Conservation (phyloP, 2,797 vertebrate genomes). For the Pogoniulus pusillus region DNA sequence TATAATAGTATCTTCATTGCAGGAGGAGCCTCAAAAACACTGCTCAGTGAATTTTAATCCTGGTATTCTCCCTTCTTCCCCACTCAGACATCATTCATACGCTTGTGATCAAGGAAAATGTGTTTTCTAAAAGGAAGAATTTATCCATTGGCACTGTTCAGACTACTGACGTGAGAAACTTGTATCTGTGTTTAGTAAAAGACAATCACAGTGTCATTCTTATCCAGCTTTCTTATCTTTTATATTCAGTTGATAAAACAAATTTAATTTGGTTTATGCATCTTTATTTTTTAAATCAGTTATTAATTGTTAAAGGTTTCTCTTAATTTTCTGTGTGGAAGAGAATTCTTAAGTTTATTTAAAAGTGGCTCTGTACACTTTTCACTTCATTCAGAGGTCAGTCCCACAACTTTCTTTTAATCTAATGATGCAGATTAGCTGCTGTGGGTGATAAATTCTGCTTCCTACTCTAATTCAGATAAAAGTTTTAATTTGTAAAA, state of each 20-base stretch:
- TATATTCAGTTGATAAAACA: not conserved
- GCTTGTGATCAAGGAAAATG: not conserved
- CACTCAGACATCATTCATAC: not conserved
- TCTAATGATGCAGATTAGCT: not conserved
- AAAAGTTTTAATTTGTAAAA: constrained; percentile 34
- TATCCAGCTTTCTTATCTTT: not conserved
- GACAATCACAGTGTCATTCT: not conserved
- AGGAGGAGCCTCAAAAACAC: not conserved
- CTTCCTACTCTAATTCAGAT: constrained; percentile 16
- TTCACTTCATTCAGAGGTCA: not conserved
- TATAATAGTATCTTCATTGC: not conserved
- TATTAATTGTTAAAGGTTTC: not conserved
- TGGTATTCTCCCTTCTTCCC: not conserved
- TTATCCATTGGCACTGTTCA: not conserved
- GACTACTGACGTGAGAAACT: not conserved
- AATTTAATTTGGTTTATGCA: not conserved
- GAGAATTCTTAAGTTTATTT: not conserved
- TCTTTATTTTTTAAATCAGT: not conserved
- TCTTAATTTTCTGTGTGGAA: not conserved
- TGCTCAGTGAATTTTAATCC: not conserved
- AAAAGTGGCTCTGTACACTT: not conserved
- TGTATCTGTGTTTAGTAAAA: not conserved
- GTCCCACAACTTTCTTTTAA: not conserved
- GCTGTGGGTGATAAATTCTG: not conserved
- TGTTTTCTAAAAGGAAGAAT: not conserved